Evolutionary conservation across 2,113 vertebrate species (phyloP).

Genomic region (Pogonocichla stellata): DNA sequence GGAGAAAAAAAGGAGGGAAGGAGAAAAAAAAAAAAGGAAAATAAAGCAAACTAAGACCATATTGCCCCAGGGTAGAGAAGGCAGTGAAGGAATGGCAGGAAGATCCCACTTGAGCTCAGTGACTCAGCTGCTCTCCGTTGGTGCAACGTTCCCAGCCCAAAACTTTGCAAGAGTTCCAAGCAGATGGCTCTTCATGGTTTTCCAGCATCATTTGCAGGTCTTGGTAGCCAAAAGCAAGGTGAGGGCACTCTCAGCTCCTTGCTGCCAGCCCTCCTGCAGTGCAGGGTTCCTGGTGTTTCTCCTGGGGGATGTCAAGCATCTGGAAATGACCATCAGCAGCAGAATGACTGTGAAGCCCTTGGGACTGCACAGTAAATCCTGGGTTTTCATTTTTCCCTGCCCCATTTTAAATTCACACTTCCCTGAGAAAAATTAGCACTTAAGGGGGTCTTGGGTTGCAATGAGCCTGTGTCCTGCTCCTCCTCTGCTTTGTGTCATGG

Average conservation of each 20-base stretch:
- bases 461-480: not conserved
- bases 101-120: constrained; percentile 14
- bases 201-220: not conserved
- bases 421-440: not conserved
- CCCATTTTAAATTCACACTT: not conserved
- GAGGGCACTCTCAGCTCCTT: not conserved
- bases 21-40: not conserved
- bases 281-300: not conserved
- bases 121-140: constrained; percentile 57
- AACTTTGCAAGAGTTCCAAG: constrained; percentile 31
- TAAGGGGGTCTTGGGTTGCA: not conserved
- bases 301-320: not conserved
- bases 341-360: not conserved
- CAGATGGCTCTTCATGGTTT: not conserved
- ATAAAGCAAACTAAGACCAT: not conserved
- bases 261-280: not conserved
- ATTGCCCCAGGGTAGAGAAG: constrained; percentile 34
- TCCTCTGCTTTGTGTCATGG: not conserved
- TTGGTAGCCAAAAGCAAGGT: not conserved
- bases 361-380: not conserved
- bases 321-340: not conserved
- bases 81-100: constrained; percentile 19
- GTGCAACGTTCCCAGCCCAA: constrained; percentile 15
- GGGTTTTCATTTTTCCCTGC: not conserved
- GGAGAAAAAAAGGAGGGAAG: not conserved